These are phyloP conservation scores for Ptychoptera contaminata DNA, from an alignment of 2,888 invertebrate species.

Conservation along the genomic window DNA sequence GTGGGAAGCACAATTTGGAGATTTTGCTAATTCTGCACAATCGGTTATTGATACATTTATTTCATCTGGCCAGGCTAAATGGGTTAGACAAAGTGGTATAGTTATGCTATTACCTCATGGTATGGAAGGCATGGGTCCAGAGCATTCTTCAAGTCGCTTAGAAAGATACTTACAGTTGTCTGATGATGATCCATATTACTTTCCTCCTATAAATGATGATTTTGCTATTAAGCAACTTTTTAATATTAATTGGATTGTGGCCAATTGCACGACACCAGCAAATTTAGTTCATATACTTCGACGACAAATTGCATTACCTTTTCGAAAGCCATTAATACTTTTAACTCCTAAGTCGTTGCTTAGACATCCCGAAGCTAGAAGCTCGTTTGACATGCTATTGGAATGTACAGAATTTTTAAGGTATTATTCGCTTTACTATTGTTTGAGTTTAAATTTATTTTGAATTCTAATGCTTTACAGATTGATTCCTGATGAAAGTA, in stretches of 20 bases:
- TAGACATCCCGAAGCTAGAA: constrained; percentile 88
- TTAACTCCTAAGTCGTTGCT: constrained; percentile 97
- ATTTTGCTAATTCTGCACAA: constrained; percentile 97
- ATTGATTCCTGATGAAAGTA: constrained; percentile 52
- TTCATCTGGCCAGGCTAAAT: constrained; percentile 89
- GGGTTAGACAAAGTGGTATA: constrained; percentile 94
- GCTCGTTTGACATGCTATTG: constrained; percentile 86
- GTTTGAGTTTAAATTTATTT: not conserved
- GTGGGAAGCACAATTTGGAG: constrained; percentile 99
- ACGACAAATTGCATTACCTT: constrained; percentile 88
- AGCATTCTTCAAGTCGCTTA: constrained; percentile 47
- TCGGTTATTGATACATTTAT: constrained; percentile 92
- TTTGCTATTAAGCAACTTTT: constrained; percentile 89
- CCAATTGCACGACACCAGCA: constrained; percentile 91
- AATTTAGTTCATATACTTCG: constrained; percentile 94
- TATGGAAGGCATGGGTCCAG: constrained; percentile 94
- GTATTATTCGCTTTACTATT: constrained; percentile 1
- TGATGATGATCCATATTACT: constrained; percentile 91
- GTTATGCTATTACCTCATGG: constrained; percentile 94
- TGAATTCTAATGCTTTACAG: constrained; percentile 17
- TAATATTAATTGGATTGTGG: constrained; percentile 95
- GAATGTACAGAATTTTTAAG: constrained; percentile 61
- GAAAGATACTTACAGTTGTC: constrained; percentile 87
- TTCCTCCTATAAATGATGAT: constrained; percentile 82
- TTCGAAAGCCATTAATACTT: constrained; percentile 93